Evolutionary conservation across 2,797 vertebrate genomes (phyloP), one percentile per base, ranked within the genome.

Genomic region (Gouania willdenowi): DNA sequence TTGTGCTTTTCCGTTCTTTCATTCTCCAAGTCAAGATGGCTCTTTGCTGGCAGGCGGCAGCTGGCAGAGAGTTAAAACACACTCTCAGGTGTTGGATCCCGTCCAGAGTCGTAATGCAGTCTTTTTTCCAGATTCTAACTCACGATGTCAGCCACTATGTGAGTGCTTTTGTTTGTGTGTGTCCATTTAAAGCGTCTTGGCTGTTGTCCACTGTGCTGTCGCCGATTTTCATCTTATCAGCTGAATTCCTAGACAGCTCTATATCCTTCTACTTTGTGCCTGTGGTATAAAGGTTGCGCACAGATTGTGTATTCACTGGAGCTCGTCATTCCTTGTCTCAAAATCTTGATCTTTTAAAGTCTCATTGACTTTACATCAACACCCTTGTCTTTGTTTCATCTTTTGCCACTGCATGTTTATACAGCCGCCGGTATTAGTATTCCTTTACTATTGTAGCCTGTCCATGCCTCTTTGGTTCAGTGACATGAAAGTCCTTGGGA

Each of bases 91-190:
- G 26, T 34, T 65, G 66, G 69, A 62, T 0, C 1, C n/a, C 3
- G 12, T 41, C 74, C 73, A 70, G 46, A 41, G 23, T 37, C 40
- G 35, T 63, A 60, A 74, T 46, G 41, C 60, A 71, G 53, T 57
- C 51, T 31, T 50, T 41, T 41, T 30, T 48, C 37, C 38, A 46
- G 40, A 55, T 52, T 46, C 45, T 38, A 36, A 32, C 49, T 56
- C 27, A 17, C 5, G 6, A 39, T 60, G 68, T 45, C 58, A 47
- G 51, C 48, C 44, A 29, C 37, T 43, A 47, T 39, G 49, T 8
- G 19, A 27, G 12, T 44, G 31, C 11, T 2, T 34, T 37, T 47
- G 37, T 53, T 19, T 20, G 19, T 20, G 19, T 20, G 19, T 20
- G 19, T 20, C 19, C 20, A 10, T 10, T 48, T 59, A 40, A 41